Conservation (phyloP, 37 sponge, comb jelly and placozoan species). For the Spongilla lacustris region DNA sequence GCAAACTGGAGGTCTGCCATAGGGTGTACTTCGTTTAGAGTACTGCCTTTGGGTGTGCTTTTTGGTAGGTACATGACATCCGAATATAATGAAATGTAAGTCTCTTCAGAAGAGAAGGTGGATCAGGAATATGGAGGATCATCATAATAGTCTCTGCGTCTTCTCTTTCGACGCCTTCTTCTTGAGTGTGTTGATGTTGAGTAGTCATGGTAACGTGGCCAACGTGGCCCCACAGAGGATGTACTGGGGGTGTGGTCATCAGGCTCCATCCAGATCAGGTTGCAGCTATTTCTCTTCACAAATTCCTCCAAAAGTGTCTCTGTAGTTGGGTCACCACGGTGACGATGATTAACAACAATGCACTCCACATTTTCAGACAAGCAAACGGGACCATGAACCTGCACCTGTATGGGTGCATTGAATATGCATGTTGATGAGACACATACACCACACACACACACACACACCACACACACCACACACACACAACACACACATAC, state of each 20-base stretch:
- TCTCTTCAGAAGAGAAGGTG: too few species aligned
- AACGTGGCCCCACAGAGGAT: too few species aligned
- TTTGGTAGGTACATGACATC: too few species aligned
- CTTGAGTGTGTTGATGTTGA: too few species aligned
- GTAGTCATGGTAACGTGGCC: too few species aligned
- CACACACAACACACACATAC: not conserved
- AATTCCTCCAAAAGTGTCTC: constrained; percentile 54
- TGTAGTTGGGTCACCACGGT: constrained; percentile 26
- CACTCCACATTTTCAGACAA: constrained; percentile 81
- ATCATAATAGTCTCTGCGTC: too few species aligned
- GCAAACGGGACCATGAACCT: constrained; percentile 79
- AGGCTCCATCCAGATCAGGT: constrained; percentile 77
- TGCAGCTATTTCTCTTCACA: constrained; percentile 68
- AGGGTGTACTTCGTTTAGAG: too few species aligned
- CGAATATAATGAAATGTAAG: too few species aligned
- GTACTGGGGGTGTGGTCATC: not conserved
- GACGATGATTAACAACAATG: constrained; percentile 67
- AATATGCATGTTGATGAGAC: not conserved
- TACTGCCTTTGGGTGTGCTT: too few species aligned
- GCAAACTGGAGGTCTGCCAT: too few species aligned
- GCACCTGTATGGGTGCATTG: constrained; percentile 22
- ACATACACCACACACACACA: not conserved
- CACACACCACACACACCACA: not conserved
- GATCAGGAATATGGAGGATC: too few species aligned
- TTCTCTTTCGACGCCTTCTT: too few species aligned